Evolutionary conservation across 2,113 vertebrate genomes (phyloP), one percentile per base, ranked within the genome.

Genomic region (Sturnus vulgaris): DNA sequence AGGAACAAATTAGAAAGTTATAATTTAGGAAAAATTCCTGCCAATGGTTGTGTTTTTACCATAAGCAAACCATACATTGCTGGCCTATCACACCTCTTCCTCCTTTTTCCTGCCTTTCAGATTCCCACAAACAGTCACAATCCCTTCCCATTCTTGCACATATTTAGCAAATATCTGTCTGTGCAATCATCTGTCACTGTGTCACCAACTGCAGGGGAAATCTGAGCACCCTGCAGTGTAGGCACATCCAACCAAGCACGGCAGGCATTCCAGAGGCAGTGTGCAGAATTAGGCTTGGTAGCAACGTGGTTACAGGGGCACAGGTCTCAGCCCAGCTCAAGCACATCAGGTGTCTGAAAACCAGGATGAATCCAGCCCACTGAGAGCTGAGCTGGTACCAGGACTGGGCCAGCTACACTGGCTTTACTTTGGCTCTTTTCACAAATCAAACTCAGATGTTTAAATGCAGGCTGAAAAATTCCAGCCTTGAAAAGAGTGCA

Each of bases 261-360:
- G 70, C 0, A 33, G 52, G 61, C 6, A 24, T 17, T 53, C 22
- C 44, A 59, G 39, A 69, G 35, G 39, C 57, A 46, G 33, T 0
- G 49, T 4, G 15, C 19, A 55, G 11, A 72, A 47, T 13, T 0
- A 37, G 23, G 11, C 5, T 5, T 20, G 27, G 35, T 0, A 65
- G 8, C 60, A 55, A 39, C 18, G 0, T 2, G 10, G n/a, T 2
- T 25, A 39, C 44, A 90, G 56, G 56, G 22, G 25, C 42, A 13
- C 0, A 44, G 33, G 9, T 61, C 30, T 42, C 57, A 88, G 90
- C 25, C 87, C 79, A 77, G 42, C 24, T 12, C 46, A 40, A 4
- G 10, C 39, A 50, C 15, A 2, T 21, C 44, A 60, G 46, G 40
- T 33, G 19, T 22, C 63, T 81, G 33, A 17, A 37, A 46, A n/a